These are phyloP conservation scores for Drosophila affinis DNA, from an alignment of 2,888 invertebrate genomes.

Conservation along the genomic window DNA sequence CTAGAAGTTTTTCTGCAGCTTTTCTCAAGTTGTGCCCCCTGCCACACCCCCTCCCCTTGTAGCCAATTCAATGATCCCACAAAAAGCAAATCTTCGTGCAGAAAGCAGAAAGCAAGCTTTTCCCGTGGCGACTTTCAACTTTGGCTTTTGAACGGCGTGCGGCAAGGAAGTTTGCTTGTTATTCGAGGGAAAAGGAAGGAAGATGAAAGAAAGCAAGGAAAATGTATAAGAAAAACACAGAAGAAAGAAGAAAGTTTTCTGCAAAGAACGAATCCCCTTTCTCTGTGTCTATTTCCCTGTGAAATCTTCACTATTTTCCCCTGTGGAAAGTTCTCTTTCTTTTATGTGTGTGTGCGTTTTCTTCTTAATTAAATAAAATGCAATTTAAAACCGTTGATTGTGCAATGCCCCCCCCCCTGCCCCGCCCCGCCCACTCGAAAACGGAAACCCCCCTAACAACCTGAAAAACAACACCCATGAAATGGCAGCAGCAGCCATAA, in stretches of 20 bases:
- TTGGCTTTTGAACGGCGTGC: conserved; percentile 1
- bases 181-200: not conserved
- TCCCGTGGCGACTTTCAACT: not conserved
- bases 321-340: conserved; percentile 12
- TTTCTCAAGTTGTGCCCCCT: not conserved
- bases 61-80: conserved; percentile 32
- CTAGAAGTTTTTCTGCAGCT: not conserved
- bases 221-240: conserved; percentile 11
- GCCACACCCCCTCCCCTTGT: not conserved
- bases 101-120: conserved; percentile 16
- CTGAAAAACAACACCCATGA: conserved; percentile 49
- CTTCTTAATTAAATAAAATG: conserved; percentile 69
- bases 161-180: conserved; percentile 23
- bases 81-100: conserved; percentile 31
- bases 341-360: conserved; percentile 1
- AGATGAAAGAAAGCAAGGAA: not conserved
- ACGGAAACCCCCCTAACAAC: conserved; percentile 30
- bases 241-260: conserved; percentile 37
- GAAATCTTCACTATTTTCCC: conserved; percentile 3
- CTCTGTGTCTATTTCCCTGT: conserved; percentile 47
- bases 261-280: not conserved
- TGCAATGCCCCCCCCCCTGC: conserved; percentile 13
- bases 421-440: conserved; percentile 7
- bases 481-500: conserved; percentile 52
- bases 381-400: conserved; percentile 63